These are phyloP conservation scores for Achatina immaculata DNA, from an alignment of 1,140 invertebrate species.

Conservation along the genomic window DNA sequence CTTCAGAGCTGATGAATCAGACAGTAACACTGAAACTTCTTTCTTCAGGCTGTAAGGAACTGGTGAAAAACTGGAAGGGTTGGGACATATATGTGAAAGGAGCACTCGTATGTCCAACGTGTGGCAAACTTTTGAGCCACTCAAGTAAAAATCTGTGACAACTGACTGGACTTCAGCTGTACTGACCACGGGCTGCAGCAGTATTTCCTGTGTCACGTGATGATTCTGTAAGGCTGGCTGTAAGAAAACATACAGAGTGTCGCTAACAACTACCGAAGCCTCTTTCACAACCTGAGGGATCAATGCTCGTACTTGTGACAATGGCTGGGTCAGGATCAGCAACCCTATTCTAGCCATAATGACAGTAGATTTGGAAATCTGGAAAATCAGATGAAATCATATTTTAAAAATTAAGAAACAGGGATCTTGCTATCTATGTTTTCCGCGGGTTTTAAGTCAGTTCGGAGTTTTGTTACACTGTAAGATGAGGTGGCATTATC, in stretches of 20 bases:
- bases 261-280: slow-evolving; percentile 43
- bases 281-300: slow-evolving; percentile 46
- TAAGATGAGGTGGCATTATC: too few relatives aligned
- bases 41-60: slow-evolving; percentile 31
- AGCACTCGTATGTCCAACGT: slow-evolving; percentile 55
- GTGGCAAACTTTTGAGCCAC: slow-evolving; percentile 45
- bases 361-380: background rate
- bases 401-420: too few relatives aligned
- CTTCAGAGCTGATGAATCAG: slow-evolving; percentile 28
- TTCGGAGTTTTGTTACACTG: too few relatives aligned
- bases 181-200: slow-evolving; percentile 25
- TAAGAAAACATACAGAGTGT: slow-evolving; percentile 56
- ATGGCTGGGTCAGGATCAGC: slow-evolving; percentile 56
- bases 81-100: slow-evolving; percentile 46
- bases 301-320: slow-evolving; percentile 43
- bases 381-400: too few relatives aligned
- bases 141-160: slow-evolving; percentile 49
- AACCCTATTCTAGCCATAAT: slow-evolving; percentile 42
- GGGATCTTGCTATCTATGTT: too few relatives aligned
- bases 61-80: background rate
- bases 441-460: too few relatives aligned
- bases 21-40: slow-evolving; percentile 14
- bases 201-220: background rate
- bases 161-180: slow-evolving; percentile 46
- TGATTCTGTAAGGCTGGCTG: slow-evolving; percentile 41